Conservation (phyloP, 1,140 invertebrate genomes). For the Amyelois transitella region DNA sequence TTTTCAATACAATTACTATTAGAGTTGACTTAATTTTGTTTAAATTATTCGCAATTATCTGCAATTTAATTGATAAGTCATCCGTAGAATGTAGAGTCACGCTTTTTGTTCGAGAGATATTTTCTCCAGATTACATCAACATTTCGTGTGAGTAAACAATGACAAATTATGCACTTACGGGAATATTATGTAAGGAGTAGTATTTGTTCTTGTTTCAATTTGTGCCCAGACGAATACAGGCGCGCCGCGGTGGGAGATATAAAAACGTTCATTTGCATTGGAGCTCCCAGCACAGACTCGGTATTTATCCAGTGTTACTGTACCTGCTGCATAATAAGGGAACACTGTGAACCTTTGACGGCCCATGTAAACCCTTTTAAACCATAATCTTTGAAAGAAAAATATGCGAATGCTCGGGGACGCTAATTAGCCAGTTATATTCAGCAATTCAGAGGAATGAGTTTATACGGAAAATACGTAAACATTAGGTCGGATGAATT, state of each 20-base stretch:
- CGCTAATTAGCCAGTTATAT: slow-evolving; percentile 40
- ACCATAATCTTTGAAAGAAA: slow-evolving; percentile 42
- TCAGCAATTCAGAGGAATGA: slow-evolving; percentile 1
- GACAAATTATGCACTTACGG: background rate
- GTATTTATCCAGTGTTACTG: slow-evolving; percentile 61
- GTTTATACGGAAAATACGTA: slow-evolving; percentile 1
- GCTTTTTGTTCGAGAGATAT: too few species aligned
- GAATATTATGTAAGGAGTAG: background rate
- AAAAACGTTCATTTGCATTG: slow-evolving; percentile 65
- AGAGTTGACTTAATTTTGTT: too few species aligned
- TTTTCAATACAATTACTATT: too few species aligned
- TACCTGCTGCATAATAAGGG: slow-evolving; percentile 56
- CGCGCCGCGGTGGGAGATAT: slow-evolving; percentile 34
- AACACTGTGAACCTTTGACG: slow-evolving; percentile 36
- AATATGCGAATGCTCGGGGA: slow-evolving; percentile 23
- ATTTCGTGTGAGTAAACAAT: too few species aligned
- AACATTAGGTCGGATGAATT: background rate
- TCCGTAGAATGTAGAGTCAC: too few species aligned
- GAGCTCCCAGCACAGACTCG: slow-evolving; percentile 35
- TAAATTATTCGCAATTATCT: too few species aligned
- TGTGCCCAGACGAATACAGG: slow-evolving; percentile 34
- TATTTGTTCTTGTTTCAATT: background rate
- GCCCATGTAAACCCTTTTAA: slow-evolving; percentile 43
- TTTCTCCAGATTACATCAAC: too few species aligned
- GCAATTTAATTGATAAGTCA: too few species aligned